Evolutionary conservation across 2,113 vertebrate species (phyloP).

Genomic region (Coracopsis vasa): DNA sequence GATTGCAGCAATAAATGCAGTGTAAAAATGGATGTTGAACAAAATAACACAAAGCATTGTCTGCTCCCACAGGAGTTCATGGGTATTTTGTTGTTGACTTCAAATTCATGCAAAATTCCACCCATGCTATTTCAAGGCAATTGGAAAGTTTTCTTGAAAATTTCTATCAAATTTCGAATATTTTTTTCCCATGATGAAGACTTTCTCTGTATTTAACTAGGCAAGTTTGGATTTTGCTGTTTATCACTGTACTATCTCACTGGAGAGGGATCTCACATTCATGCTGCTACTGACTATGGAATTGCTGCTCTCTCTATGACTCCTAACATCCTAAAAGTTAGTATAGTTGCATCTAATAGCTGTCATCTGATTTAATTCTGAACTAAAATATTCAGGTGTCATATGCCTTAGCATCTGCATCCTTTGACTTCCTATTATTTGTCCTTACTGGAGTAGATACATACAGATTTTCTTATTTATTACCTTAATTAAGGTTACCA

Average conservation of each 20-base stretch:
- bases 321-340: background rate
- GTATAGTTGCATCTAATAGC: background rate
- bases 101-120: background rate
- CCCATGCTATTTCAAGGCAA: background rate
- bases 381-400: background rate
- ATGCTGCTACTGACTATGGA: background rate
- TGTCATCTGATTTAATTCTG: background rate
- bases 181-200: background rate
- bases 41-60: background rate
- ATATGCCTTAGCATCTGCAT: background rate
- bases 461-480: background rate
- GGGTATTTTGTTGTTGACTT: background rate
- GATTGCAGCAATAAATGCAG: background rate
- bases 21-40: background rate
- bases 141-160: background rate
- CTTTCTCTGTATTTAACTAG: background rate
- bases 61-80: background rate
- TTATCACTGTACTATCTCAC: background rate
- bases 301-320: background rate
- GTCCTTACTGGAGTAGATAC: background rate
- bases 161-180: background rate
- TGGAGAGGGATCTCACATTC: background rate
- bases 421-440: background rate
- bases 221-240: background rate
- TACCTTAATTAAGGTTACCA: background rate